Conservation (phyloP, 2,888 invertebrate species). For the Acrobasis repandana region DNA sequence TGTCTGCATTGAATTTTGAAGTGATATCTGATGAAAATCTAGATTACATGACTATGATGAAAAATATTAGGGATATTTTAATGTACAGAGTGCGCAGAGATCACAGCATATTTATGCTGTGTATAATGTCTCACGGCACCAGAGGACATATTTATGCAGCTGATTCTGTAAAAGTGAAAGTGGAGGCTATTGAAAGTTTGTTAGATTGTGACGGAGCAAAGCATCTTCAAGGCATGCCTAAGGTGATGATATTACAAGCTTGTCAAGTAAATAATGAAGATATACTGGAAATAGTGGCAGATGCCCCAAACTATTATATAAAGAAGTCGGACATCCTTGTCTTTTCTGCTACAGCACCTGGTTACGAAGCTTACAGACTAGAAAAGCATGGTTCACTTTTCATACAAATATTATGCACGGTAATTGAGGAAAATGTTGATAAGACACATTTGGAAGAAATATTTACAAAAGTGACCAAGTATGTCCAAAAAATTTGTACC, state of each 20-base stretch:
- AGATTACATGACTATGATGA: constrained; percentile 53
- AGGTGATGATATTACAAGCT: constrained; percentile 70
- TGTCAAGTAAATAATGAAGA: constrained; percentile 59
- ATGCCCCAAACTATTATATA: constrained; percentile 46
- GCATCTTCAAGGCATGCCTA: constrained; percentile 60
- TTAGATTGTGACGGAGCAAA: constrained; percentile 59
- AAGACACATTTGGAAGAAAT: constrained; percentile 63
- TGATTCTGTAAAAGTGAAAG: constrained; percentile 67
- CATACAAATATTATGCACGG: constrained; percentile 62
- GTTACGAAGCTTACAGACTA: constrained; percentile 67
- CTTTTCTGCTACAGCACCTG: constrained; percentile 73
- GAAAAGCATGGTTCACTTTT: constrained; percentile 65
- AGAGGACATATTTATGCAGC: constrained; percentile 69
- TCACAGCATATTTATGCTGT: constrained; percentile 71
- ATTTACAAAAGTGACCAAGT: constrained; percentile 62
- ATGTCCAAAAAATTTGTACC: constrained; percentile 51
- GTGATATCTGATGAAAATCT: constrained; percentile 58
- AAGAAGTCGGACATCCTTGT: constrained; percentile 65
- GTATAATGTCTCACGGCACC: constrained; percentile 73
- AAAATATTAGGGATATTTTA: constrained; percentile 56
- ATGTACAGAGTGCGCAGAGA: constrained; percentile 48
- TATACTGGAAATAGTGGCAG: constrained; percentile 50
- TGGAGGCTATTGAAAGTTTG: constrained; percentile 65
- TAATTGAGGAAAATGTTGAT: constrained; percentile 47
- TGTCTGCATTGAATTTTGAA: constrained; percentile 63